Evolutionary conservation across 1,140 invertebrate genomes (phyloP).

Genomic region (Ooceraea biroi): DNA sequence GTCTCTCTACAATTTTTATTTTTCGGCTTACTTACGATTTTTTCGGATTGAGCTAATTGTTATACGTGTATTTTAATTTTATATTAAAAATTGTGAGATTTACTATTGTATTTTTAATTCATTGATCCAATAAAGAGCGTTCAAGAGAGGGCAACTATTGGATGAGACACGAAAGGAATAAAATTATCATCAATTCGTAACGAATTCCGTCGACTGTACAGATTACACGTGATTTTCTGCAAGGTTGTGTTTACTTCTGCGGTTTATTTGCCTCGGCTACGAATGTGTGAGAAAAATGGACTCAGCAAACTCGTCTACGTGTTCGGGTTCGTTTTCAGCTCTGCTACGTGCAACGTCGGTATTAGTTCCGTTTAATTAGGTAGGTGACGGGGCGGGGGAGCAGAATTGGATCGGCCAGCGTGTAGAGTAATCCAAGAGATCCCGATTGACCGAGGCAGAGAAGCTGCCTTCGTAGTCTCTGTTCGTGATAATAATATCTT

Average conservation of each 20-base stretch:
- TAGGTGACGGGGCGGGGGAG: constrained; percentile 68
- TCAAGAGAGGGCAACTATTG: not conserved
- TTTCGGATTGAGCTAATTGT: too few species aligned
- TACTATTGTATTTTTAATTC: not conserved
- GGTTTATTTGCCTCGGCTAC: not conserved
- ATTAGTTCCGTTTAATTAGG: constrained; percentile 82
- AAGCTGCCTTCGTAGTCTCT: constrained; percentile 33
- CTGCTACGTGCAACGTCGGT: constrained; percentile 69
- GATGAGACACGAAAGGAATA: not conserved
- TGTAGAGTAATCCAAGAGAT: constrained; percentile 78
- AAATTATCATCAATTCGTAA: not conserved
- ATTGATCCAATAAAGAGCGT: not conserved
- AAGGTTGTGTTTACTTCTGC: constrained; percentile 38
- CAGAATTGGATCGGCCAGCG: constrained; percentile 70
- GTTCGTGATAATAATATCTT: constrained; percentile 79
- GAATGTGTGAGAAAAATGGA: constrained; percentile 49
- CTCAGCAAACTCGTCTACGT: constrained; percentile 14
- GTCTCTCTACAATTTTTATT: too few species aligned
- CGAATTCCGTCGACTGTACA: not conserved
- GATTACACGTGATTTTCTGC: constrained; percentile 35
- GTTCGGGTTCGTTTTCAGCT: constrained; percentile 62
- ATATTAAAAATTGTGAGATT: not conserved
- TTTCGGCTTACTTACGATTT: too few species aligned
- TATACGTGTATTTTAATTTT: not conserved
- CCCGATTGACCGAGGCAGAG: constrained; percentile 75